Evolutionary conservation across 2,888 invertebrate genomes (phyloP), one percentile per base, ranked within the genome.

Genomic region (Epistrophe grossulariae): DNA sequence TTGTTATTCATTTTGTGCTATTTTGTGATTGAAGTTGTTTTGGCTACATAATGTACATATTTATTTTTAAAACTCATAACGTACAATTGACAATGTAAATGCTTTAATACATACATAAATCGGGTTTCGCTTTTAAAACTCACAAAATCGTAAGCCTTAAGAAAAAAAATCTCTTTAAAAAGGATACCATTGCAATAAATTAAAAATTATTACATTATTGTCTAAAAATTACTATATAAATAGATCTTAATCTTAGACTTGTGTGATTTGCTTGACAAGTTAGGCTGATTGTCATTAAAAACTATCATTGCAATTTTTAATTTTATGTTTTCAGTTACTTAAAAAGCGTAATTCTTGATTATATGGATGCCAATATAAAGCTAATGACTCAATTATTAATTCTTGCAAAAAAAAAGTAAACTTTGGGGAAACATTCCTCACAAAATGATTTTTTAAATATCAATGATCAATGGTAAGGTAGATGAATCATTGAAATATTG

Each of bases 1-100:
- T 55, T 55, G 55, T 55, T 40, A 19, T 62, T 57, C 48, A 73
- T 74, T 74, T 52, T 77, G 66, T 84, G 72, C 55, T 80, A 59
- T 62, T 70, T 79, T 57, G 62, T 84, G 66, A 66, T 70, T 38
- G 17, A 40, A 55, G 28, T 55, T 70, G 52, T 40, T 31, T 66
- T 66, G 28, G 28, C 66, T 13, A 48, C 66, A 48, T 48, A 28
- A 28, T n/a, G 24, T 43, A 40, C 13, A 24, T 15, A 10, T 62
- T 11, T 31, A 11, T 66, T 31, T 55, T 28, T 13, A 2, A 62
- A 62, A 43, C 24, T 62, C 40, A 62, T 62, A 13, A 13, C 43
- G 9, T 24, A 43, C 31, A 17, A 43, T 48, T 24, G 55, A 64
- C 15, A 40, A 35, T 57, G 66, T 35, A 13, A 19, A 17, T 66